Evolutionary conservation across 2,888 invertebrate species (phyloP), one percentile per base, ranked within the genome.

Genomic region (Ypsolopha sequella): DNA sequence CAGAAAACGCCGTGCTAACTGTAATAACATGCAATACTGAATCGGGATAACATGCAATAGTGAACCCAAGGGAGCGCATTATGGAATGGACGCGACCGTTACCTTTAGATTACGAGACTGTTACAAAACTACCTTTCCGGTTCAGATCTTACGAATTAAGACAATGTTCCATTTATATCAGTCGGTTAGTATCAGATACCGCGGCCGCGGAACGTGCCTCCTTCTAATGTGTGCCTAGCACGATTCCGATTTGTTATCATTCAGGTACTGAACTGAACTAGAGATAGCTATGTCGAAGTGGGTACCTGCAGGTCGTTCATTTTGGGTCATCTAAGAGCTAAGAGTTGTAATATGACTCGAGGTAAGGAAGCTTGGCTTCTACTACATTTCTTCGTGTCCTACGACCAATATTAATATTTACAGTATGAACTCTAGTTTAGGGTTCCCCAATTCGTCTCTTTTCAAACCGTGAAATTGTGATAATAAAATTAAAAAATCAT

Each of bases 211-310:
- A 79, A 73, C 80, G 77, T 78, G 80, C 75, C 63, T 67, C 69
- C 71, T 70, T 76, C 77, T 80, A 80, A 82, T 80, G 79, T 75
- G 75, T 68, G 64, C 68, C 63, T 68, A 61, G 80, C 80, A 82
- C 81, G 81, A 81, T 77, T 80, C 65, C 65, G 80, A 80, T 81
- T 77, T 71, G 69, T 74, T 81, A 81, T 81, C 80, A 34, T 36
- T n/a, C 24, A 11, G 8, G n/a, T 33, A 36, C 50, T 11, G 41
- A 24, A 24, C 24, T 4, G 2, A 24, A 24, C 24, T 24, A 24
- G 24, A 24, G 24, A 2, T 24, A 24, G 24, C 24, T 24, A 24
- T 4, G 24, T 24, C 24, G 24, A 24, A 24, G 24, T 24, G 24
- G 24, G 4, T 24, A 24, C 4, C 24, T 24, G 24, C 24, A 24